Percentiles rank a stretch among this genome's conserved stretches.
phyloP scores from a whole-genome alignment of 2,888 invertebrate genomes.

The Drosophila histrio region DNA sequence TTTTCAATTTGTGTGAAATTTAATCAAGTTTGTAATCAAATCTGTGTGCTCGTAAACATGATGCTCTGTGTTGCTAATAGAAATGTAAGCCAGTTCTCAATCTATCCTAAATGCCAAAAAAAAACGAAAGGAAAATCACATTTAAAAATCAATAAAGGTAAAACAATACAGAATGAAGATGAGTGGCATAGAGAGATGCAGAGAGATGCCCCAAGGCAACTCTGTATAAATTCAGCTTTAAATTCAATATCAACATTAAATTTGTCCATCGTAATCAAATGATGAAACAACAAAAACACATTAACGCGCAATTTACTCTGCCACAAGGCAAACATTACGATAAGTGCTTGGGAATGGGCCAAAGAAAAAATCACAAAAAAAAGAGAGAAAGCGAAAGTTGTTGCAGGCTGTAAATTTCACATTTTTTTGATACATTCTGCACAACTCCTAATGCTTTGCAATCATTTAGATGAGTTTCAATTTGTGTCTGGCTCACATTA shows the following conservation, averaged over 20 bases:
- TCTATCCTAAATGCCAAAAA: conserved; percentile 24
- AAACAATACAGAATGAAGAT: conserved; percentile 29
- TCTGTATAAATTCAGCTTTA: conserved; percentile 39
- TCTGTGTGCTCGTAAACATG: conserved; percentile 48
- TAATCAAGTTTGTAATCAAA: conserved; percentile 73
- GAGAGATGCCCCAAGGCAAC: not conserved
- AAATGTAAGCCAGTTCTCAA: conserved; percentile 51
- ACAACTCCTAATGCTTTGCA: conserved; percentile 32
- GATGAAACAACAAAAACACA: conserved; percentile 72
- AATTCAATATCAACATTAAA: conserved; percentile 66
- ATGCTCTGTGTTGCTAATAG: conserved; percentile 55
- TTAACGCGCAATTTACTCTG: conserved; percentile 64
- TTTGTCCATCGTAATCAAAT: conserved; percentile 60
- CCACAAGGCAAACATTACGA: conserved; percentile 44
- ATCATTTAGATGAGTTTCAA: conserved; percentile 34
- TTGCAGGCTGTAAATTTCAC: not conserved
- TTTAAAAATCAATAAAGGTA: conserved; percentile 65
- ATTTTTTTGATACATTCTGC: not conserved
- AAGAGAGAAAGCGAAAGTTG: not conserved
- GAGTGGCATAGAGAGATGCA: not conserved
- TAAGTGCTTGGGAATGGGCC: conserved; percentile 19
- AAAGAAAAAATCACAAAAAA: not conserved
- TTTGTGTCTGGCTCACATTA: conserved; percentile 16
- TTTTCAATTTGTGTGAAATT: conserved; percentile 52
- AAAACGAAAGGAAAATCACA: conserved; percentile 40